A percentile compares a stretch with the other conserved stretches of the same genome.
phyloP scores from a whole-genome alignment of 2,113 vertebrate species.

The Vulpes ferrilata region DNA sequence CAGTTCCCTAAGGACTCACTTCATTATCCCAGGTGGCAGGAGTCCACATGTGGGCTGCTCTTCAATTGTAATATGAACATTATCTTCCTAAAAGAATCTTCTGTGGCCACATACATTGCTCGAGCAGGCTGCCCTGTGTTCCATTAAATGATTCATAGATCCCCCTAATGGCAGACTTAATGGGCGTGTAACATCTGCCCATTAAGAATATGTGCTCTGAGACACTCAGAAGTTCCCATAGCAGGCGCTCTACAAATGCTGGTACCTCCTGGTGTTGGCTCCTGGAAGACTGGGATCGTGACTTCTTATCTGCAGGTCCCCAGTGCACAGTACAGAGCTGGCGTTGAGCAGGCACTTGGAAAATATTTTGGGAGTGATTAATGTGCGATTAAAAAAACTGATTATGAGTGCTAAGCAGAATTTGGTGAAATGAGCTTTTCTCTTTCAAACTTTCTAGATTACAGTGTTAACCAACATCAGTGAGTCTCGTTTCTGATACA shows the following conservation, averaged over 20 bases:
- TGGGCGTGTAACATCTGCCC: constrained; percentile 41
- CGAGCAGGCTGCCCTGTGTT: constrained; percentile 18
- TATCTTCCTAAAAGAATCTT: constrained; percentile 53
- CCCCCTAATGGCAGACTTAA: constrained; percentile 49
- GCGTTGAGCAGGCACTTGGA: background rate
- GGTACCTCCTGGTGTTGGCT: background rate
- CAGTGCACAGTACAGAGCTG: background rate
- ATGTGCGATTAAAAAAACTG: background rate
- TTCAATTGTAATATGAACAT: background rate
- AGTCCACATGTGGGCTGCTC: background rate
- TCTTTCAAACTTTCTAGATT: background rate
- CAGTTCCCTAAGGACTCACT: background rate
- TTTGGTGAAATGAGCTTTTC: background rate
- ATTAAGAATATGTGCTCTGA: constrained; percentile 39
- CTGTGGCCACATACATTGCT: background rate
- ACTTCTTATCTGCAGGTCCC: background rate
- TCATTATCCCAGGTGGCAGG: background rate
- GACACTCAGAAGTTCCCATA: background rate
- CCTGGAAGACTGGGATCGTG: background rate
- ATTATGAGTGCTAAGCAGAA: background rate
- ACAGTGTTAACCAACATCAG: background rate
- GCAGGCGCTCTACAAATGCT: background rate
- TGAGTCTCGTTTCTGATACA: background rate
- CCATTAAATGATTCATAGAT: constrained; percentile 52
- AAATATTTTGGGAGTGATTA: constrained; percentile 42